A percentile compares a stretch with the other conserved stretches of the same genome.
Evolutionary conservation across 1,140 invertebrate genomes (phyloP).

Genomic region (Eumeta japonica): DNA sequence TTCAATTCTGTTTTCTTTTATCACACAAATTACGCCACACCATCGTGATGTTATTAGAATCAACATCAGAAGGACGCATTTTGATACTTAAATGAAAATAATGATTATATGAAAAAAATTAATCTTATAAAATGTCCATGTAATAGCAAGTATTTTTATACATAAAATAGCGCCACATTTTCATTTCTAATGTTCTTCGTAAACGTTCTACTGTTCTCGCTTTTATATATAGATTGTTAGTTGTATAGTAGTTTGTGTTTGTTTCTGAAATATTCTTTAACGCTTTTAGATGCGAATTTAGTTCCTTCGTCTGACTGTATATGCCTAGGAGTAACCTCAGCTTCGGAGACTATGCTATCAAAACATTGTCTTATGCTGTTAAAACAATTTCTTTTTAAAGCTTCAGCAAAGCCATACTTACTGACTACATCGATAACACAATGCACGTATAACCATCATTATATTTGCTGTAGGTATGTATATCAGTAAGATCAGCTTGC

Average conservation of each 20-base stretch:
- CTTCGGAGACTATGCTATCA: constrained; percentile 17
- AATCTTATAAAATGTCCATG: constrained; percentile 30
- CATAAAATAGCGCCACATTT: constrained; percentile 43
- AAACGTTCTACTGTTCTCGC: constrained; percentile 42
- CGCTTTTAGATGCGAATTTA: constrained; percentile 19
- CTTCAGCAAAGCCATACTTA: constrained; percentile 36
- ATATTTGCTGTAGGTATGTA: constrained; percentile 11
- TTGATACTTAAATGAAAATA: constrained; percentile 22
- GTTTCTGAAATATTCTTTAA: constrained; percentile 17
- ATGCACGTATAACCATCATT: constrained; percentile 36
- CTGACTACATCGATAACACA: constrained; percentile 43
- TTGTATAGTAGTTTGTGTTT: constrained; percentile 28
- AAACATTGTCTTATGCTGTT: constrained; percentile 13
- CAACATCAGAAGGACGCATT: constrained; percentile 26
- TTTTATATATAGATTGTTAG: constrained; percentile 37
- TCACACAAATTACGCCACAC: constrained; percentile 24
- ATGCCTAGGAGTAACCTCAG: constrained; percentile 16
- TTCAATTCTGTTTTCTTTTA: constrained; percentile 9
- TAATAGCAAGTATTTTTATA: constrained; percentile 29
- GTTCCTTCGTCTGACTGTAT: constrained; percentile 22
- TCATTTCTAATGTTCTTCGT: constrained; percentile 39
- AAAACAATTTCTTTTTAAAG: constrained; percentile 31
- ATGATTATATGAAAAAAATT: constrained; percentile 33
- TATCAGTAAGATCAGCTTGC: constrained; percentile 17
- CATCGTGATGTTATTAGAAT: constrained; percentile 21